phyloP scores from a whole-genome alignment of 2,797 vertebrate species.

The Onychomys arenicola region DNA sequence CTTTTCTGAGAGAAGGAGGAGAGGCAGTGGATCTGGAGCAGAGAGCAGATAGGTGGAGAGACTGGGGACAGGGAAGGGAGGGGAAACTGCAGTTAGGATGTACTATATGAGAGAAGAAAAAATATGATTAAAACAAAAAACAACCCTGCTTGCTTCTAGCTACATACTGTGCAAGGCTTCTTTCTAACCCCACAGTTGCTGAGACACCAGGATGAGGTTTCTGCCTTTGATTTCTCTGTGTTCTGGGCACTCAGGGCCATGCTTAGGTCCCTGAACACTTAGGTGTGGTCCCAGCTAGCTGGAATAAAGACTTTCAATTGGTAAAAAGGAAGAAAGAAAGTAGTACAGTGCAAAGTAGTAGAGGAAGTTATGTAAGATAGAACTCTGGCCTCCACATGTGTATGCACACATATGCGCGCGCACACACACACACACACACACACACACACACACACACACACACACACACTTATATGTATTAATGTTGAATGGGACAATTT shows the following conservation, averaged over 20 bases:
- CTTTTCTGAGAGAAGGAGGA: background rate
- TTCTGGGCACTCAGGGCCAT: background rate
- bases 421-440: background rate
- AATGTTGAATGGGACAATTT: constrained; percentile 27
- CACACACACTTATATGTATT: background rate
- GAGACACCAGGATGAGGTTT: background rate
- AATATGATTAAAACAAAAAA: too few relatives aligned
- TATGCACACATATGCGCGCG: background rate
- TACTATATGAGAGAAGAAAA: too few relatives aligned
- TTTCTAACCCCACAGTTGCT: background rate
- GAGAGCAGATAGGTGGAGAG: too few relatives aligned
- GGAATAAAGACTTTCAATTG: background rate
- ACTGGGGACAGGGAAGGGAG: too few relatives aligned
- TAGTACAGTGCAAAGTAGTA: background rate
- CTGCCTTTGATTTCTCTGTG: background rate
- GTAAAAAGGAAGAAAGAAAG: background rate
- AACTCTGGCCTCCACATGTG: background rate
- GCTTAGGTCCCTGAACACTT: background rate
- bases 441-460: background rate
- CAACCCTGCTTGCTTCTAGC: background rate
- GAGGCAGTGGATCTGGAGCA: too few relatives aligned
- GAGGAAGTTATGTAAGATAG: background rate
- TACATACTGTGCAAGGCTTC: background rate
- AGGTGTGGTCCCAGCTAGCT: background rate
- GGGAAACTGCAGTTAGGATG: too few relatives aligned